Percentiles rank a stretch among this genome's conserved stretches.
These are phyloP conservation scores for Incurvaria masculella DNA, from an alignment of 2,888 invertebrate genomes.

Conservation along the genomic window DNA sequence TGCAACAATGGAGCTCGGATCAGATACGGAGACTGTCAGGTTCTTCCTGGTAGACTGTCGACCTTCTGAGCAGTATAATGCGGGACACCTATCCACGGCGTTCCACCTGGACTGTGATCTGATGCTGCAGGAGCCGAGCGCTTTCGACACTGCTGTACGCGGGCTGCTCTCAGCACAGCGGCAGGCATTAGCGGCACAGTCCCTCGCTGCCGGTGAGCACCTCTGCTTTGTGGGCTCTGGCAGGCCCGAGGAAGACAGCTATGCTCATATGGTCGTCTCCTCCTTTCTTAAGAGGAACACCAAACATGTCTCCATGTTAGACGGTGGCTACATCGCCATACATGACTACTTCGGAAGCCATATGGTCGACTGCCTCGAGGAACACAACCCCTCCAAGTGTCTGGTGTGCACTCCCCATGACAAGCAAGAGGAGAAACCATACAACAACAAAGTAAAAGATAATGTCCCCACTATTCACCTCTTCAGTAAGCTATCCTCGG, in stretches of 20 bases:
- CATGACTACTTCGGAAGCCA: slow-evolving; percentile 82
- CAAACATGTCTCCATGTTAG: slow-evolving; percentile 87
- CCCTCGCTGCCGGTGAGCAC: slow-evolving; percentile 83
- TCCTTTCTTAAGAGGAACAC: slow-evolving; percentile 93
- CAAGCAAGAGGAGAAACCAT: slow-evolving; percentile 29
- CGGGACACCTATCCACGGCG: slow-evolving; percentile 94
- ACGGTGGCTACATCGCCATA: slow-evolving; percentile 85
- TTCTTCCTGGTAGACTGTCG: slow-evolving; percentile 98
- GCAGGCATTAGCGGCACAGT: slow-evolving; percentile 82
- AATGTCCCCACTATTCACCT: slow-evolving; percentile 61
- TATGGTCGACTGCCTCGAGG: slow-evolving; percentile 76
- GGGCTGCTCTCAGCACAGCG: slow-evolving; percentile 87
- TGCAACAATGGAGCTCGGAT: slow-evolving; percentile 61
- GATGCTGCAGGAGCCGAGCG: slow-evolving; percentile 94
- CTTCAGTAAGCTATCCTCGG: slow-evolving; percentile 80
- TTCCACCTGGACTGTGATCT: slow-evolving; percentile 97
- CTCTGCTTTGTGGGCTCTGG: slow-evolving; percentile 94
- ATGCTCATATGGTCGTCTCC: slow-evolving; percentile 97
- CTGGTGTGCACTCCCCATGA: slow-evolving; percentile 70
- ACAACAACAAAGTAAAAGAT: slow-evolving; percentile 28
- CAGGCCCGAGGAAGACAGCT: slow-evolving; percentile 89
- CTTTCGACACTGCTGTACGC: slow-evolving; percentile 92
- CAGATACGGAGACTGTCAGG: slow-evolving; percentile 64
- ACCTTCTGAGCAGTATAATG: slow-evolving; percentile 95
- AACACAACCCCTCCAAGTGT: slow-evolving; percentile 79